Percentiles rank a stretch among this genome's conserved stretches.
phyloP scores from a whole-genome alignment of 1,140 invertebrate species.

The Musca domestica region DNA sequence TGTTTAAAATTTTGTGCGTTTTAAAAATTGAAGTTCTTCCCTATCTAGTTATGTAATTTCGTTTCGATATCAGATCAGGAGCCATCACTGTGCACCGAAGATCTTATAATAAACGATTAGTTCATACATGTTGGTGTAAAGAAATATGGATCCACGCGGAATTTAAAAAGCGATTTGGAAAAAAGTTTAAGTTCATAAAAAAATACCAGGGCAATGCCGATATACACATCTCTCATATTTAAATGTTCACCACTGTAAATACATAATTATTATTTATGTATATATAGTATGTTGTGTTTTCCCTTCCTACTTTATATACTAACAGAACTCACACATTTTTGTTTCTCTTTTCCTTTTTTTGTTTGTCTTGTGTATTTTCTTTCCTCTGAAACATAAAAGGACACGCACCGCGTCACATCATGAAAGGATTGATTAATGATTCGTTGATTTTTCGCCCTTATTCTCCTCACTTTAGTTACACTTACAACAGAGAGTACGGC shows the following conservation, averaged over 20 bases:
- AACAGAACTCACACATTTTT: neutral
- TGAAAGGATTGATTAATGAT: conserved; percentile 55
- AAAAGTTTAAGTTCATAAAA: too few species aligned
- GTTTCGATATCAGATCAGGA: too few species aligned
- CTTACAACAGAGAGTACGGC: conserved; percentile 38
- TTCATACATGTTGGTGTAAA: too few species aligned
- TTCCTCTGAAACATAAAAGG: conserved; percentile 52
- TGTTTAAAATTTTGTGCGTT: too few species aligned
- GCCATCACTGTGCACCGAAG: too few species aligned
- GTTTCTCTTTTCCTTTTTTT: conserved; percentile 19
- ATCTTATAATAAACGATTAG: too few species aligned
- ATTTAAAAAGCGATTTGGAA: too few species aligned
- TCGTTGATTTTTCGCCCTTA: conserved; percentile 54
- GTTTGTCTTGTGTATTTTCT: conserved; percentile 25
- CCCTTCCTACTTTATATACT: conserved; percentile 1
- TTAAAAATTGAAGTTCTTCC: too few species aligned
- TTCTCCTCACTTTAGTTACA: conserved; percentile 51
- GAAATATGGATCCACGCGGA: too few species aligned
- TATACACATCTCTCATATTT: too few species aligned
- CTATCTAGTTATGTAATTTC: too few species aligned
- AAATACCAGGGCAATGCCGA: too few species aligned
- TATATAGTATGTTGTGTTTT: neutral
- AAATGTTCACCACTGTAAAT: neutral
- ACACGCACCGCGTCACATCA: conserved; percentile 54
- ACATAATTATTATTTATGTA: neutral